Evolutionary conservation across 23 tunicate genomes (phyloP), one percentile per base, ranked within the genome.

Genomic region (Halocynthia roretzi): DNA sequence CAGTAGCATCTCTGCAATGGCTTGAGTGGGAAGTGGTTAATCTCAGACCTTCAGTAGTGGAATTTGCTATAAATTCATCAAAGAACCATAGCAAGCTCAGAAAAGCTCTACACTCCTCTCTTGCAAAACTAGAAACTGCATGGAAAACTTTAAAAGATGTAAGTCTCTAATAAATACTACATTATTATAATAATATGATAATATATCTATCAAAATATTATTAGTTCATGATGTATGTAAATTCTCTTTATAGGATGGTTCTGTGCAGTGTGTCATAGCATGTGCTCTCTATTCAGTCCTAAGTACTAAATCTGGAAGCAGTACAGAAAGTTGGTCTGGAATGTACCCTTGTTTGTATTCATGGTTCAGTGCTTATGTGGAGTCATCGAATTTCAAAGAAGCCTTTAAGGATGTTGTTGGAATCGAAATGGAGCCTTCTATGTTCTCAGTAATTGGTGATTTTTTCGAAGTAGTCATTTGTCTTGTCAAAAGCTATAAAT

Each of bases 1-100:
- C 62, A 52, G 23, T 51, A 11, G 14, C 50, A 14, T 63, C 76
- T 14, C 69, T 62, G 52, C 66, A 50, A 44, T 80, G 69, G 79
- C 17, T 88, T 54, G 95, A 88, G 49, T 78, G 77, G 76, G 87
- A 83, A 80, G 68, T 70, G 11, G 9, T 8, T 7, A 51, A 60
- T 52, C 53, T 78, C 7, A 51, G 88, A 68, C 73, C 62, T 52
- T 15, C 44, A 18, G 64, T 83, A 23, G 54, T 18, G 58, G 7
- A 14, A 19, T 76, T 62, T 62, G 62, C 56, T 15, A 9, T 19
- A 40, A 11, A 10, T 31, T 31, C 44, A 31, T 31, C 44, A 31
- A 31, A 31, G 44, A 4, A 31, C 44, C 1, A 31, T 31, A 31
- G 44, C 44, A 31, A 31, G 44, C 44, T 31, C 44, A 31, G 44